Conservation (phyloP, 2,113 vertebrate genomes). For the Osmerus mordax region DNA sequence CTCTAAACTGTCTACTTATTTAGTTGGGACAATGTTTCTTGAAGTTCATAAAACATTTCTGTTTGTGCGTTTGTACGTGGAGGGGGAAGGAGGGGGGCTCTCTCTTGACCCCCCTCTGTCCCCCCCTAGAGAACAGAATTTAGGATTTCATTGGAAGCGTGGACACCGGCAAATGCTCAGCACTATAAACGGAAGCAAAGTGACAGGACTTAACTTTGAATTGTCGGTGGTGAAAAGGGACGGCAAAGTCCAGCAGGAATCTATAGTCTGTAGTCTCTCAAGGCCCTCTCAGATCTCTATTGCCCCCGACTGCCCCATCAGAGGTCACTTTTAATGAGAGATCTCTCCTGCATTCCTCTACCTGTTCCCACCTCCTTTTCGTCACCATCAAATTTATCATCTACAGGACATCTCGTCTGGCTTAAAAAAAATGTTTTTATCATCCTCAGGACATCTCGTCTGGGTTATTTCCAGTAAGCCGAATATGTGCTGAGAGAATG, state of each 20-base stretch:
- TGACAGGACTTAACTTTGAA: slow-evolving; percentile 43
- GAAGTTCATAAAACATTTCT: too few species aligned
- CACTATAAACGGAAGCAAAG: slow-evolving; percentile 6
- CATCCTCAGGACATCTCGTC: slow-evolving; percentile 34
- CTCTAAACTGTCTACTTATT: too few species aligned
- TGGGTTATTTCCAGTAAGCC: slow-evolving; percentile 46
- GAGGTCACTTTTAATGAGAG: slow-evolving; percentile 71
- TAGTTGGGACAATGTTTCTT: too few species aligned
- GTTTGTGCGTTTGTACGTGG: too few species aligned
- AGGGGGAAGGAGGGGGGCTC: too few species aligned
- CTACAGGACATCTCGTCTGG: not conserved
- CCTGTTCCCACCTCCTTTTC: slow-evolving; percentile 63
- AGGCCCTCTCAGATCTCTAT: slow-evolving; percentile 39
- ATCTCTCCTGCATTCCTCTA: slow-evolving; percentile 37
- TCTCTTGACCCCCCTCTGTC: too few species aligned
- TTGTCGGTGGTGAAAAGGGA: slow-evolving; percentile 56
- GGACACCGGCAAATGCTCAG: not conserved
- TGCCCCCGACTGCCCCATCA: slow-evolving; percentile 31
- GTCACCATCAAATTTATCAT: slow-evolving; percentile 69
- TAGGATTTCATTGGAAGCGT: not conserved
- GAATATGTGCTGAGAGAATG: slow-evolving; percentile 56
- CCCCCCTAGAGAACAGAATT: too few species aligned
- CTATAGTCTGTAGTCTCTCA: slow-evolving; percentile 18
- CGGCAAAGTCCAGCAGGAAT: slow-evolving; percentile 55
- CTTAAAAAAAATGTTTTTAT: not conserved